Base-by-base conservation (phyloP, 1,140 invertebrate species). In the Calycopis cecrops region DNA sequence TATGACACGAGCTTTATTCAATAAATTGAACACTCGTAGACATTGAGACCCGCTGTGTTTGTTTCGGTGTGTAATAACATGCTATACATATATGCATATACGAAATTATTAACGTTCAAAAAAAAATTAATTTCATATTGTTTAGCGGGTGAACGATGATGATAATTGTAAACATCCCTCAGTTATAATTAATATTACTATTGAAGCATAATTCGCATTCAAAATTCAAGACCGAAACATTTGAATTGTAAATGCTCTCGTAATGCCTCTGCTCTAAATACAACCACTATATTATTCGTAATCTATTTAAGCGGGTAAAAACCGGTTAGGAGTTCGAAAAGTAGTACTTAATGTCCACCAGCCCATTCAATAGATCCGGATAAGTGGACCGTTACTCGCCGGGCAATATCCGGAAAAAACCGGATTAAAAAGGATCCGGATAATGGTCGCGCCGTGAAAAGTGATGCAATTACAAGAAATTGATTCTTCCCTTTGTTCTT, bases 351-450 rank as follows among this genome's bases (percentile, higher is more conserved):
- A 67, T 76, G 76, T 79, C 70, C 69, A 66, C 49, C 47, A 55
- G 67, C 62, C 71, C 71, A 67, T 81, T 76, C 74, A 70, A 79
- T 78, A 79, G 69, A 78, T 82, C 67, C 70, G 69, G 58, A 55
- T 73, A 79, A 82, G 76, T 79, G 73, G 75, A 62, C 70, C 76
- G 76, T 82, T 78, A 78, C 71, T 74, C 62, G 66, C 64, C 68
- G 60, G 65, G 42, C 73, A 72, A 82, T 82, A 82, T 79, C 79
- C 75, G 79, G 65, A 73, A 81, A 79, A 76, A 78, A 70, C 61
- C 67, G 69, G 75, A 79, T 79, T 78, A 82, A 77, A 78, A 73
- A 74, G 73, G 70, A 70, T 71, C 76, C 73, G 69, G 40, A 71
- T 79, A 76, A 82, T 76, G 70, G 70, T 55, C 65, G 56, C 62